Evolutionary conservation across 2,888 invertebrate genomes (phyloP).

Genomic region (Byasa hedistus): DNA sequence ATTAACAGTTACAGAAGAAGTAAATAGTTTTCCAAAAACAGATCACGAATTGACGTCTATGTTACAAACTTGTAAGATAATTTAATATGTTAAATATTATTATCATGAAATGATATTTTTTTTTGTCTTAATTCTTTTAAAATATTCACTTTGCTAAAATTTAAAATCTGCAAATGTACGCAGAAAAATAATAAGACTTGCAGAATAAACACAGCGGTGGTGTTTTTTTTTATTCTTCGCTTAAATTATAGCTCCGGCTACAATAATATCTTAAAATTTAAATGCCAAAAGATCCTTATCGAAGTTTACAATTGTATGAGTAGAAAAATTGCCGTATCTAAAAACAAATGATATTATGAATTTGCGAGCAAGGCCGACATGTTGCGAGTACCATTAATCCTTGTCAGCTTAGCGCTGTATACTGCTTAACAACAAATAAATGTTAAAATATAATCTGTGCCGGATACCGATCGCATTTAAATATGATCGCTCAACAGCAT

Average conservation of each 20-base stretch:
- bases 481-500: constrained; percentile 1
- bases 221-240: background rate
- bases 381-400: constrained; percentile 37
- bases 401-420: constrained; percentile 36
- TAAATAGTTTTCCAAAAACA: no score
- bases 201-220: no score
- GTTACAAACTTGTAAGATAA: no score
- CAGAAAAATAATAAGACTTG: background rate
- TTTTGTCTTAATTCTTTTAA: no score
- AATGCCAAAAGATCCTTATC: constrained; percentile 53
- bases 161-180: background rate
- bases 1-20: background rate
- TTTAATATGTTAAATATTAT: no score
- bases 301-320: constrained; percentile 46
- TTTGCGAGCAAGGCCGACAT: constrained; percentile 44
- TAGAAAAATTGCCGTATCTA: constrained; percentile 49
- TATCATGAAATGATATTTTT: no score
- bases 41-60: no score
- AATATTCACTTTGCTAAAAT: no score
- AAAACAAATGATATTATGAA: constrained; percentile 55
- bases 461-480: background rate
- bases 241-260: background rate
- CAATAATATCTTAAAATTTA: constrained; percentile 45
- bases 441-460: constrained; percentile 15
- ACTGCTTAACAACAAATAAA: constrained; percentile 28